Conservation (phyloP, 2,113 vertebrate species). For the Paramisgurnus dabryanus region DNA sequence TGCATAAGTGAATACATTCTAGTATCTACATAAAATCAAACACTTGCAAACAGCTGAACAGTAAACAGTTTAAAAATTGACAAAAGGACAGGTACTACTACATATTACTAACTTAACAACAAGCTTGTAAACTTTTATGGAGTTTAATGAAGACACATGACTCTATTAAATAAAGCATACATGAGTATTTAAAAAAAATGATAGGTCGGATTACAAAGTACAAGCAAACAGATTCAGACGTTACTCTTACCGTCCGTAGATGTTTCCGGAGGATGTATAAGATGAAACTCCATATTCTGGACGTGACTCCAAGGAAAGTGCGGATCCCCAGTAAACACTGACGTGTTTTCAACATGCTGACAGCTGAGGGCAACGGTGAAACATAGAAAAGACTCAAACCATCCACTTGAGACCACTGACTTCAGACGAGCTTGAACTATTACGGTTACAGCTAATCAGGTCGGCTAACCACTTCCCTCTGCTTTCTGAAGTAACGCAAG, state of each 20-base stretch:
- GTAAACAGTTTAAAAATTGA: background rate
- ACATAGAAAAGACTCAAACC: background rate
- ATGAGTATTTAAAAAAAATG: background rate
- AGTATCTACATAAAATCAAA: no score
- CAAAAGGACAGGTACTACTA: background rate
- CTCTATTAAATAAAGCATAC: background rate
- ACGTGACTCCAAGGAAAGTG: slow-evolving; percentile 78
- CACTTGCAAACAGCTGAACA: background rate
- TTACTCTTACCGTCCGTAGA: slow-evolving; percentile 76
- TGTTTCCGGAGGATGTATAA: slow-evolving; percentile 80
- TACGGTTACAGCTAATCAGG: slow-evolving; percentile 14
- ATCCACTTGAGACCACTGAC: background rate
- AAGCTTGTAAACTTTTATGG: background rate
- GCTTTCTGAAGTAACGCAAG: slow-evolving; percentile 16
- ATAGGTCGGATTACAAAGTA: background rate
- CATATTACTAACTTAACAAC: no score
- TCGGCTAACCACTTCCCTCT: slow-evolving; percentile 26
- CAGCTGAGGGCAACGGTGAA: slow-evolving; percentile 10
- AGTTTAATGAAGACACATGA: background rate
- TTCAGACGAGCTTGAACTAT: background rate
- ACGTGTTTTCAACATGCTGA: slow-evolving; percentile 78
- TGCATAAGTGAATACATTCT: background rate
- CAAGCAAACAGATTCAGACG: background rate
- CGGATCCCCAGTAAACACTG: slow-evolving; percentile 81
- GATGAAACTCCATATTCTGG: slow-evolving; percentile 81